Evolutionary conservation across 2,113 vertebrate species (phyloP).

Genomic region (Gobiocypris rarus): DNA sequence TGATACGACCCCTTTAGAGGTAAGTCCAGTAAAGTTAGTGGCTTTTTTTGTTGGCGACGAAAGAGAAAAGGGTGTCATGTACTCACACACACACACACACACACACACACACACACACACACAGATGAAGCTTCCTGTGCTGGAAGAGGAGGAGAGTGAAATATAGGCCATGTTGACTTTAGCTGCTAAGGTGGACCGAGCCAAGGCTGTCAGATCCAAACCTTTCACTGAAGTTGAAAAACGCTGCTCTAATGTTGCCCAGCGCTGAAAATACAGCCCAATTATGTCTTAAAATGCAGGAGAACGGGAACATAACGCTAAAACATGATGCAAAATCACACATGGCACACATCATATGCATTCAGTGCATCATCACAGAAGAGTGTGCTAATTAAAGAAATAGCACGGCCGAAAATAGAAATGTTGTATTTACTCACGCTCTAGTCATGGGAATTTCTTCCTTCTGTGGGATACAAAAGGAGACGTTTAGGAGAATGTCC

Average conservation of each 20-base stretch:
- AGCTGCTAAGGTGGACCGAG: conserved; percentile 34
- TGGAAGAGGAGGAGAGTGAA: conserved; percentile 40
- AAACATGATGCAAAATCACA: not conserved
- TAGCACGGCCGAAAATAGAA: not conserved
- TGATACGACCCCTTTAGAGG: not conserved
- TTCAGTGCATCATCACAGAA: not conserved
- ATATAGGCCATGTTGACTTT: conserved; percentile 50
- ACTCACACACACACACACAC: not conserved
- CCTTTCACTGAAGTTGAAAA: conserved; percentile 28
- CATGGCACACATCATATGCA: not conserved
- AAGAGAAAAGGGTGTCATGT: conserved; percentile 1
- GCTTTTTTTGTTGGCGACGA: conserved; percentile 11
- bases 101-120: not conserved
- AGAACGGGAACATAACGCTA: not conserved
- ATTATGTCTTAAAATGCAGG: not conserved
- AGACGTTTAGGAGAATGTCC: not conserved
- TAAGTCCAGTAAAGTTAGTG: not conserved
- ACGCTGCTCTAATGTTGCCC: conserved; percentile 18
- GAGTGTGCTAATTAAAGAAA: conserved; percentile 1
- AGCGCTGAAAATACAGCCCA: not conserved
- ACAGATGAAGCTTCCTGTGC: conserved; percentile 11
- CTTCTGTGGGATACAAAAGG: not conserved
- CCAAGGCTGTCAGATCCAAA: conserved; percentile 37
- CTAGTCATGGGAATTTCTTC: not conserved
- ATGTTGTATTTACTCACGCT: not conserved